Evolutionary conservation across 2,113 vertebrate species (phyloP).

Genomic region (Pterocles gutturalis): DNA sequence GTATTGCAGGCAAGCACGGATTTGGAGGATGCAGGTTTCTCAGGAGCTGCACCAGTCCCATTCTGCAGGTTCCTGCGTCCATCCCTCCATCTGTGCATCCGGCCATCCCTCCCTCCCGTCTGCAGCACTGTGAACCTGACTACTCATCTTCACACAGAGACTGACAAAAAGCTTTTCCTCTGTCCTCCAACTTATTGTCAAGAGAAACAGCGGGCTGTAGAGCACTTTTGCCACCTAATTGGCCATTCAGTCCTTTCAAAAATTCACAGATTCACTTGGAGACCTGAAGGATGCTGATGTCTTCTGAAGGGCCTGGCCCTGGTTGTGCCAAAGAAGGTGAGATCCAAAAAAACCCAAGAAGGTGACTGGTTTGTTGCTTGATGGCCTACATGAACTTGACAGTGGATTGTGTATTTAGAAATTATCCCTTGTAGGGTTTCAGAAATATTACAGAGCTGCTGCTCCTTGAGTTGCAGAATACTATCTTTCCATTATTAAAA

Average conservation of each 20-base stretch:
- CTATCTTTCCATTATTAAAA: background rate
- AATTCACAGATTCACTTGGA: background rate
- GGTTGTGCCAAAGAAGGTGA: background rate
- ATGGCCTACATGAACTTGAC: background rate
- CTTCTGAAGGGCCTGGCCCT: background rate
- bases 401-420: background rate
- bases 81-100: background rate
- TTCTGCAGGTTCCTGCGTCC: background rate
- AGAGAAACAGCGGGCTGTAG: background rate
- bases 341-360: background rate
- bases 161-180: background rate
- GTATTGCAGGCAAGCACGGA: background rate
- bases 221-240: background rate
- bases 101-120: background rate
- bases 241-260: background rate
- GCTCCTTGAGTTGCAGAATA: background rate
- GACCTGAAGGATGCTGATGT: background rate
- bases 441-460: background rate
- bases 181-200: background rate
- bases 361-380: background rate
- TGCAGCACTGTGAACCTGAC: background rate
- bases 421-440: background rate
- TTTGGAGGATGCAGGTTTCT: slow-evolving; percentile 3
- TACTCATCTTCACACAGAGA: background rate
- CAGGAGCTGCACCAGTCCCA: background rate